Evolutionary conservation across 2,113 vertebrate genomes (phyloP).

Genomic region (Globicephala melas): DNA sequence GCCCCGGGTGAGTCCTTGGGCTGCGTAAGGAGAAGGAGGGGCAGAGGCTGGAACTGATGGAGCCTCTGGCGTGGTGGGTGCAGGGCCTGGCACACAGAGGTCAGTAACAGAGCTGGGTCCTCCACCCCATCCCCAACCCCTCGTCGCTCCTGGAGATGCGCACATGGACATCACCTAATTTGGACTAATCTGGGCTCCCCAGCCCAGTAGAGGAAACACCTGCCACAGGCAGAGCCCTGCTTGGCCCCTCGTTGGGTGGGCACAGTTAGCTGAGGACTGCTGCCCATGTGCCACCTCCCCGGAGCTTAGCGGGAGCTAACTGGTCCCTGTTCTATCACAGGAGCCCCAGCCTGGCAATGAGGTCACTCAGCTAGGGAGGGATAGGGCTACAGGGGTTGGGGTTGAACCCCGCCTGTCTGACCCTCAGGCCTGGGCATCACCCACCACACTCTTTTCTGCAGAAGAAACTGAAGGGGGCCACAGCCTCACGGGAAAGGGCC

Average conservation of each 20-base stretch:
- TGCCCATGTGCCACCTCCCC: rapidly evolving
- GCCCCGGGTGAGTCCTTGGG: background rate
- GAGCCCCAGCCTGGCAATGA: background rate
- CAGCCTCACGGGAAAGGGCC: no score
- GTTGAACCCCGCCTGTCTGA: background rate
- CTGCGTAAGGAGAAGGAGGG: background rate
- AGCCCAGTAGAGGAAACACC: background rate
- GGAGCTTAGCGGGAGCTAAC: background rate
- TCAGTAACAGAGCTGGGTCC: background rate
- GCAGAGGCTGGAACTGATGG: background rate
- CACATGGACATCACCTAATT: background rate
- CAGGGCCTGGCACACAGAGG: background rate
- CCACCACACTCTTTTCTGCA: background rate
- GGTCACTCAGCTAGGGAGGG: background rate
- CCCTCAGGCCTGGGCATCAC: background rate
- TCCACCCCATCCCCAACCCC: no score
- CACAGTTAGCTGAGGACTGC: background rate
- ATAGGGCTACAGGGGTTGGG: background rate
- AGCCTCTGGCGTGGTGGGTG: background rate
- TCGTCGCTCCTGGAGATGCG: background rate
- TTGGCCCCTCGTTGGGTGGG: background rate
- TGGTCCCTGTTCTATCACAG: background rate
- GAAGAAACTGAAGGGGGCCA: background rate
- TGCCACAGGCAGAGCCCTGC: background rate
- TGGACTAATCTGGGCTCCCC: background rate